Base-by-base conservation (phyloP, 2,888 invertebrate species). In the Caenorhabditis sp. region DNA sequence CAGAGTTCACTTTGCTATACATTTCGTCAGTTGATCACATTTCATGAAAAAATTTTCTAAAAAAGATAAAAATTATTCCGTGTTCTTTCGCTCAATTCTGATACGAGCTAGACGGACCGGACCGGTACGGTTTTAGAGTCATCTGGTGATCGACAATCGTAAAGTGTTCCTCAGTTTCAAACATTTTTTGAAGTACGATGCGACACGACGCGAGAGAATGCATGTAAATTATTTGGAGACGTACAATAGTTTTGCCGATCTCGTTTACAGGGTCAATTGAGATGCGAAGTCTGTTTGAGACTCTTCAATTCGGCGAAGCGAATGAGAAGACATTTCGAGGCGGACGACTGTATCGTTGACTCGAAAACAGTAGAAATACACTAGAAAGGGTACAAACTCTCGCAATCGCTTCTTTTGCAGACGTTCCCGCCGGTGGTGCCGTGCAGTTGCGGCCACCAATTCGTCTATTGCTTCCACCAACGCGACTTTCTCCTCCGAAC, bases 381-480 rank as follows among this genome's bases (percentile, higher is more conserved):
- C n/a, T n/a, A n/a, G n/a, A n/a, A n/a, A n/a, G n/a, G n/a, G n/a
- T n/a, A n/a, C n/a, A n/a, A n/a, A n/a, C n/a, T n/a, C 15, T 2
- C 9, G 5, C 41, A 17, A 7, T 2, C 20, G 15, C 26, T 26
- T 37, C 15, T 15, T 1, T 27, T 30, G 0, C 39, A 61, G 50
- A 13, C 7, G 5, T 62, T 41, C 27, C 0, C n/a, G 1, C 62
- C 39, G 17, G 15, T 22, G 1, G 11, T 62, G 2, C 22, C 50
- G 3, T 62, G 62, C 43, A n/a, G 30, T 3, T 62, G 62, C 22
- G 17, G 17, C 5, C 43, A 62, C 11, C 62, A 52, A 13, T 62
- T 62, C 43, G 15, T 43, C 17, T 62, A 62, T 15, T 62, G 62
- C 13, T 41, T 27, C 24, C 24, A 41, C 15, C 62, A 62, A 52